Percentiles rank a stretch among this genome's conserved stretches.
Evolutionary conservation across 1,140 invertebrate species (phyloP).

Genomic region (Littorina saxatilis): DNA sequence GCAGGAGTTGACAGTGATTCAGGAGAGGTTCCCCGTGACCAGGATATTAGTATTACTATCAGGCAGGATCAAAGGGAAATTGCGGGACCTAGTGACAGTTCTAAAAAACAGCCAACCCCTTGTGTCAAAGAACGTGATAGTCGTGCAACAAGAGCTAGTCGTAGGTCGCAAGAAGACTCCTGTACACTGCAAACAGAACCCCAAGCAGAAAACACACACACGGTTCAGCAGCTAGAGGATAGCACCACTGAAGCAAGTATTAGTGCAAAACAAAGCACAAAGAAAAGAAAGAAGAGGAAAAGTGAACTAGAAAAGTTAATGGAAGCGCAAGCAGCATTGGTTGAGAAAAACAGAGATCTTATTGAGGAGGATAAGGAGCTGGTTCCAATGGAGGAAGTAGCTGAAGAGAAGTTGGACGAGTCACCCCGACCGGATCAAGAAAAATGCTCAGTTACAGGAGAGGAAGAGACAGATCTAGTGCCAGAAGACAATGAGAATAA

Average conservation of each 20-base stretch:
- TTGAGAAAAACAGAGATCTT: neutral
- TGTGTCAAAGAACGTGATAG: neutral
- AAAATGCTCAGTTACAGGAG: neutral
- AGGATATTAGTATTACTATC: neutral
- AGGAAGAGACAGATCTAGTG: neutral
- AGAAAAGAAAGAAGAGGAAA: conserved; percentile 19
- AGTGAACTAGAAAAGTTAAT: neutral
- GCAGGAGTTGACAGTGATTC: neutral
- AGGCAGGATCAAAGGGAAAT: no score
- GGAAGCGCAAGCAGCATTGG: neutral
- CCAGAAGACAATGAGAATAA: no score
- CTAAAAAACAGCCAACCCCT: neutral
- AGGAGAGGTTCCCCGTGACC: neutral
- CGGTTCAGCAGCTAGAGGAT: no score
- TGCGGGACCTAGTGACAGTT: no score
- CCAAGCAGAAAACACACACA: no score
- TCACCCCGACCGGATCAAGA: no score
- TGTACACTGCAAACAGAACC: no score
- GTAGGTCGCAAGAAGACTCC: no score
- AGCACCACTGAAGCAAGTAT: no score
- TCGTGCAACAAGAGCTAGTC: no score
- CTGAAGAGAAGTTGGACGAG: no score
- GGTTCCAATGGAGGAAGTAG: no score
- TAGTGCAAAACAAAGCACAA: neutral
- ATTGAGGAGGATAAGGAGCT: neutral